These are phyloP conservation scores for Limnodromus scolopaceus DNA, from an alignment of 2,797 vertebrate species.

Conservation along the genomic window DNA sequence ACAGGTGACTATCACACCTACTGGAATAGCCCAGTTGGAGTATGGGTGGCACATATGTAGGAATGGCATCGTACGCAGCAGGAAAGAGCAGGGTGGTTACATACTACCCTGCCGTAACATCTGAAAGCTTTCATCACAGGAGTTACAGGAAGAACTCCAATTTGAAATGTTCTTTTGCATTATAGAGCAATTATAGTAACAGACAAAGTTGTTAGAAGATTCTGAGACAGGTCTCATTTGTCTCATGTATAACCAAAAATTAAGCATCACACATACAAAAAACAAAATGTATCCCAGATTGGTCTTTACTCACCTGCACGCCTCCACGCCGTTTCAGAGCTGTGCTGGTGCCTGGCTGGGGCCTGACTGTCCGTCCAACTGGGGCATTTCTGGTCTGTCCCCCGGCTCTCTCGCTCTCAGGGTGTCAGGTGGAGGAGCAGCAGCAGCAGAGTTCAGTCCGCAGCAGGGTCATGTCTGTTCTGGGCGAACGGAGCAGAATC, in stretches of 20 bases:
- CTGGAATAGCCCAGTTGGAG: not conserved
- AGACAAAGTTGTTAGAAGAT: not conserved
- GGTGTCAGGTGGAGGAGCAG: not conserved
- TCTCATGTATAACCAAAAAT: not conserved
- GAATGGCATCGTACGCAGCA: not conserved
- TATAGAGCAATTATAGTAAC: not conserved
- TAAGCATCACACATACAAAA: not conserved
- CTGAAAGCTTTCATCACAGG: not conserved
- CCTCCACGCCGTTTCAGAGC: not conserved
- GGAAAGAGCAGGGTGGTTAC: not conserved
- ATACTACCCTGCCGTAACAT: not conserved
- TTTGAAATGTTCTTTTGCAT: not conserved
- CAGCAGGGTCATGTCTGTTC: accelerated
- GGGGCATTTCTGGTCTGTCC: not conserved
- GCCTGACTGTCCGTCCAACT: accelerated
- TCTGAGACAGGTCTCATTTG: not conserved
- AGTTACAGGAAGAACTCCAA: not conserved
- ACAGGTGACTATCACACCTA: no score
- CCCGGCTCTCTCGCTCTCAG: accelerated
- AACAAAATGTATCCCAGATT: accelerated
- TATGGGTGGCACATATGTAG: accelerated
- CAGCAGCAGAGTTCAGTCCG: not conserved
- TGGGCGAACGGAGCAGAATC: not conserved
- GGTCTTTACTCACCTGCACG: not conserved
- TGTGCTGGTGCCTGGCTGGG: not conserved